Evolutionary conservation across 2,113 vertebrate species (phyloP), one percentile per base, ranked within the genome.

Genomic region (Merops nubicus): DNA sequence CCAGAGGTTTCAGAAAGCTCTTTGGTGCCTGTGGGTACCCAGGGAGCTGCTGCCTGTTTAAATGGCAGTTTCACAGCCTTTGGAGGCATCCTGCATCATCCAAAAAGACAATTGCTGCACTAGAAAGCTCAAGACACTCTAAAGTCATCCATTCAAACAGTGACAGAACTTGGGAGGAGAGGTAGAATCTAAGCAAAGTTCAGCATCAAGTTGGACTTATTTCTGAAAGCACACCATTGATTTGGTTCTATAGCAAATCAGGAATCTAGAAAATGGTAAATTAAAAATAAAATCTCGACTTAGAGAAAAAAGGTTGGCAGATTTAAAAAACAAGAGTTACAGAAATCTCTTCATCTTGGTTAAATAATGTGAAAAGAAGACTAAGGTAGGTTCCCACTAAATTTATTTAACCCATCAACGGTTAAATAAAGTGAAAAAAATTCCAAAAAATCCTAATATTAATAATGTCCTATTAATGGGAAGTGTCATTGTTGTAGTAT

Each of bases 11-110:
- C 51, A 81, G 26, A 92, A 89, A 89, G 76, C n/a, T 86, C 33
- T 94, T 69, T 84, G 36, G 68, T 87, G 88, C 88, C 83, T 73
- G 36, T 85, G 83, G 88, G 53, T 72, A 34, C 75, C 68, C 40
- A 72, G 0, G 0, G 75, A 72, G 60, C 60, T 92, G 92, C 78
- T 68, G 85, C 72, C 80, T 75, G 47, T 75, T 84, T 84, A 91
- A 96, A 64, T 92, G 79, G 72, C 90, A 96, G 88, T 81, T 91
- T 93, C 72, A 72, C 85, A 84, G 57, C 85, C 87, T 81, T 81
- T 1, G 7, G 60, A 75, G n/a, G 28, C 72, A 50, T 51, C 36
- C 38, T 72, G 34, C 48, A 56, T 33, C 85, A 64, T 77, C 72
- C 3, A 4, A 77, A 63, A 87, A 28, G 40, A 42, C 78, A 94